A percentile compares a stretch with the other conserved stretches of the same genome.
These are phyloP conservation scores for Chironomus striatipennis DNA, from an alignment of 1,140 invertebrate species.

Conservation along the genomic window DNA sequence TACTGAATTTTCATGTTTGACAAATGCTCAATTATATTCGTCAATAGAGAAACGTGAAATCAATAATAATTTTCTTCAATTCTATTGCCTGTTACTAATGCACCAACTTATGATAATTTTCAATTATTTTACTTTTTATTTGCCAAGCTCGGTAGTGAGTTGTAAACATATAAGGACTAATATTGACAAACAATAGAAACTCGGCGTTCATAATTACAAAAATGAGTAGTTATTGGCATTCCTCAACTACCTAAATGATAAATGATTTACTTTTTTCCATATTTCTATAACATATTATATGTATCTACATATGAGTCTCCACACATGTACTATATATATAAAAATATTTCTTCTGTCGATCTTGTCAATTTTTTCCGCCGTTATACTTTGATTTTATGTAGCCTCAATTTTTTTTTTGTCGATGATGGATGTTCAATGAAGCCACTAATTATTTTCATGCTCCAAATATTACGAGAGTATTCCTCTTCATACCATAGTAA, in stretches of 20 bases:
- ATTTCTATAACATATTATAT: background rate
- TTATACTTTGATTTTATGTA: slow-evolving; percentile 4
- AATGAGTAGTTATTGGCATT: slow-evolving; percentile 8
- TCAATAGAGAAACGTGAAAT: slow-evolving; percentile 18
- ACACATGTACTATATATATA: background rate
- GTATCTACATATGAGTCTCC: background rate
- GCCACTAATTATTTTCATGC: slow-evolving; percentile 22
- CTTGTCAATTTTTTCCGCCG: slow-evolving; percentile 12
- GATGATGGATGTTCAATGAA: slow-evolving; percentile 22
- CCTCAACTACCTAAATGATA: slow-evolving; percentile 19
- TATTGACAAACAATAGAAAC: slow-evolving; percentile 22
- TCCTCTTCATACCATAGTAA: too few species aligned
- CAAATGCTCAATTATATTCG: slow-evolving; percentile 1
- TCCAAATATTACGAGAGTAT: slow-evolving; percentile 18
- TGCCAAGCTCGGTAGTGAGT: background rate
- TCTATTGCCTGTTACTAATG: background rate
- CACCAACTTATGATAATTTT: slow-evolving; percentile 18
- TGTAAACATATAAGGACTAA: slow-evolving; percentile 16
- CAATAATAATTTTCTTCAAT: slow-evolving; percentile 18
- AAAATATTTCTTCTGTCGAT: background rate
- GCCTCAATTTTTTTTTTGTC: background rate
- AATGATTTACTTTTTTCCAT: slow-evolving; percentile 20
- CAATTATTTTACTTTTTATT: slow-evolving; percentile 12
- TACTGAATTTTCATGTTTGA: background rate
- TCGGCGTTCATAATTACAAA: slow-evolving; percentile 11